Conservation (phyloP, 1,140 invertebrate species). For the Steinernema khuongi region DNA sequence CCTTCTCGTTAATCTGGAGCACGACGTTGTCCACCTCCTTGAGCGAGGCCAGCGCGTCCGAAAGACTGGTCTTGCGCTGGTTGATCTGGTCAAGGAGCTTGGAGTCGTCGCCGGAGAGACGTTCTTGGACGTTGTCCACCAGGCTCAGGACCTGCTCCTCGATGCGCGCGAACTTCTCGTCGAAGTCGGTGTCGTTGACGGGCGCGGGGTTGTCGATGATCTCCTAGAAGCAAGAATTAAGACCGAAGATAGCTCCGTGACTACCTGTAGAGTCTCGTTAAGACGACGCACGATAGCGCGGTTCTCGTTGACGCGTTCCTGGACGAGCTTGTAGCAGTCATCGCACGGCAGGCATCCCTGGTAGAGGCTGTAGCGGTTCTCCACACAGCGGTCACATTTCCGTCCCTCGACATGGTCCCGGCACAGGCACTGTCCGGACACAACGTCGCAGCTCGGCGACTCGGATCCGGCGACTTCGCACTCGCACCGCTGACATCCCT, state of each 20-base stretch:
- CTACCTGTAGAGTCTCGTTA: constrained; percentile 47
- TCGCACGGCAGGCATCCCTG: constrained; percentile 53
- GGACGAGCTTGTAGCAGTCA: constrained; percentile 57
- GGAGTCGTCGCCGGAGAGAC: constrained; percentile 46
- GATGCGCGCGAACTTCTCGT: constrained; percentile 46
- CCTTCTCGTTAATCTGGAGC: constrained; percentile 40
- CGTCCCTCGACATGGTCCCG: constrained; percentile 92
- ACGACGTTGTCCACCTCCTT: constrained; percentile 42
- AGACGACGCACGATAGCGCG: constrained; percentile 38
- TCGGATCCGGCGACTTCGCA: constrained; percentile 52
- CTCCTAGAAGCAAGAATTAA: too few relatives aligned
- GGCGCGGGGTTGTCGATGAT: constrained; percentile 57
- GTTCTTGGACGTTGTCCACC: constrained; percentile 42
- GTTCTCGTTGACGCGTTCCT: constrained; percentile 48
- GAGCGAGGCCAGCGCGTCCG: constrained; percentile 35
- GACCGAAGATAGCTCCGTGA: too few relatives aligned
- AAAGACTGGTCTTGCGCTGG: constrained; percentile 40
- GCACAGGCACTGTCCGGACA: constrained; percentile 73
- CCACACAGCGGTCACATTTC: constrained; percentile 79
- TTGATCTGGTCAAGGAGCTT: constrained; percentile 42
- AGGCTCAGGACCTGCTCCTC: constrained; percentile 40
- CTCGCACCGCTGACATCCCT: constrained; percentile 60
- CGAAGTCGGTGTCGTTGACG: constrained; percentile 52
- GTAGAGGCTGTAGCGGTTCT: constrained; percentile 40
- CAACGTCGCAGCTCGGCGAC: constrained; percentile 50